Evolutionary conservation across 2,888 invertebrate species (phyloP), one percentile per base, ranked within the genome.

Genomic region (Hirudinaria manillensis): DNA sequence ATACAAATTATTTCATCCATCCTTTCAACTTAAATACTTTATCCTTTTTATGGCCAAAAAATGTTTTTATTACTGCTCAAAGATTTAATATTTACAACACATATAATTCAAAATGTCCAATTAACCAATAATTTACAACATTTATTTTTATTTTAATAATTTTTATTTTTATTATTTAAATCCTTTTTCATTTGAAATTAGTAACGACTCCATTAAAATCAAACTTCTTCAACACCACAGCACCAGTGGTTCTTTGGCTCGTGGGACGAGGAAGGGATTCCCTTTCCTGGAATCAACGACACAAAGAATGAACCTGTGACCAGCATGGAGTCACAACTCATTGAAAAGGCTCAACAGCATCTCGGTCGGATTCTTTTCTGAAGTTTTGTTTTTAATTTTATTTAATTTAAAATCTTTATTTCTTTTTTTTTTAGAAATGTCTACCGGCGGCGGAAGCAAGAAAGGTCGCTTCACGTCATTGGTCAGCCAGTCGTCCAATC

Each of bases 211-310:
- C 2, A 7, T 61, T 16, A 61, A 56, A 24, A 61, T 21, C 13
- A 16, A 16, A 53, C 53, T 53, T 53, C 19, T 34, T 36, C 34
- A 13, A 68, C n/a, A 36, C 36, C 4, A 34, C 85, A 93, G 92
- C 90, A 90, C 83, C 90, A 91, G 77, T 93, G 92, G 92, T 92
- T 92, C 87, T 93, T 93, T 87, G 90, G 90, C 77, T 91, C 82
- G 4, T 84, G 84, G 84, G 83, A 83, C 72, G 82, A 81, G 77
- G 85, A 84, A 72, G 45, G n/a, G n/a, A 81, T 80, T 74, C 78
- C 82, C 73, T 83, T 84, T 7, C 84, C 84, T 0, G 79, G 82
- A 6, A 84, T 83, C 67, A 80, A 81, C 13, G 78, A 77, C 2
- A 78, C 78, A 6, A 74, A 72, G 7, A 55, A 68, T 3, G 73